Evolutionary conservation across 2,888 invertebrate species (phyloP).

Genomic region (Lithophane ornitopus): DNA sequence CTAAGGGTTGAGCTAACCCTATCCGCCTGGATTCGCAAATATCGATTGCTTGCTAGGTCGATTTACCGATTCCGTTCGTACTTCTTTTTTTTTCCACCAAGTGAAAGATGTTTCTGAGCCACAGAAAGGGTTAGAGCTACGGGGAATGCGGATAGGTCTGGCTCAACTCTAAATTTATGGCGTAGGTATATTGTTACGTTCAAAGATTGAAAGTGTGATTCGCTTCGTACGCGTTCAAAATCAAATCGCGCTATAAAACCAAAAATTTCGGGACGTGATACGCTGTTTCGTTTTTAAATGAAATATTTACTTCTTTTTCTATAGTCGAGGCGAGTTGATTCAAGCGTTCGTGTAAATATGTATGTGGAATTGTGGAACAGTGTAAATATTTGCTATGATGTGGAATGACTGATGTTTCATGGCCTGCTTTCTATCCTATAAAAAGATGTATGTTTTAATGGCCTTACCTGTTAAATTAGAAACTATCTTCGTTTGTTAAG

Average conservation of each 20-base stretch:
- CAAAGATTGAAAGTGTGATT: not conserved
- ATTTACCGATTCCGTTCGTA: not conserved
- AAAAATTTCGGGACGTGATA: not conserved
- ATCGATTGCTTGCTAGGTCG: not conserved
- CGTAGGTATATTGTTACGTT: not conserved
- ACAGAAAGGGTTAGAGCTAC: not conserved
- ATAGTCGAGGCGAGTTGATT: slow-evolving; percentile 41
- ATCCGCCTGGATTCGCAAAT: not conserved
- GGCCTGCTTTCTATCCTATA: not conserved
- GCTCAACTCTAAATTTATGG: not conserved
- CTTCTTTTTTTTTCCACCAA: not conserved
- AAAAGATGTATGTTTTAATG: not conserved
- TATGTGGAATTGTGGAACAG: slow-evolving; percentile 29
- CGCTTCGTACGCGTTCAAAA: not conserved
- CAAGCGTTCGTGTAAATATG: slow-evolving; percentile 32
- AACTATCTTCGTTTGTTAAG: not conserved
- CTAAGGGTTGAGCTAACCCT: not conserved
- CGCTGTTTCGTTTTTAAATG: not conserved
- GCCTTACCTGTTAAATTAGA: slow-evolving; percentile 10
- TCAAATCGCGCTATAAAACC: not conserved
- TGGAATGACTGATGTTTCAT: slow-evolving; percentile 6
- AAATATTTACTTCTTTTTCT: slow-evolving; percentile 13
- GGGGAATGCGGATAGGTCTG: not conserved
- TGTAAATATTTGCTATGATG: slow-evolving; percentile 31
- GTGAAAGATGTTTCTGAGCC: not conserved